Base-by-base conservation (phyloP, 2,113 vertebrate species). In the Scomber japonicus region DNA sequence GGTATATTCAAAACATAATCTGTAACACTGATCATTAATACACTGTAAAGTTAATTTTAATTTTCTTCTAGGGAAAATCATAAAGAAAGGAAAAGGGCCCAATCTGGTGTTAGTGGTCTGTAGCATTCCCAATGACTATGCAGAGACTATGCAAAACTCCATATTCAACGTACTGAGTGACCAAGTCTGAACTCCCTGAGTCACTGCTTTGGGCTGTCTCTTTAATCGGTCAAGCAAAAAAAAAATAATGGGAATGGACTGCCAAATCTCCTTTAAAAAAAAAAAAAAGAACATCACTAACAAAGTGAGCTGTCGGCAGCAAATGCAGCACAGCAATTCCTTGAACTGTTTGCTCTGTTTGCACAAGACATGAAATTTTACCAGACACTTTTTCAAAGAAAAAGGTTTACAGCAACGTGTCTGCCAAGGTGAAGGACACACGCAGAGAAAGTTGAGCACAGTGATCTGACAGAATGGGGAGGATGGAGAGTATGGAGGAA, bases 191-290 rank as follows among this genome's bases (percentile, higher is more conserved):
- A 78, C 64, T 72, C 57, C 60, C 74, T 31, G 30, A 67, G 69
- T 84, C 76, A 74, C 74, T 65, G 50, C 68, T 77, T 4, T 69
- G 21, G 30, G 66, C 70, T 80, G 63, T 79, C 75, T 74, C 76
- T 72, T 68, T 55, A 85, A 49, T 78, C n/a, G 49, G 73, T 80
- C 75, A 85, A 81, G 60, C 56, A 79, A 68, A 64, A 79, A 54
- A 54, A 81, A 71, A 72, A 72, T 80, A 81, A 76, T 74, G 31
- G 31, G 27, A 59, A 35, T 69, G 21, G 51, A 53, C 71, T 75
- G 57, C 31, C 77, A 85, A 67, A 81, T 67, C 27, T 75, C 53
- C 21, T 62, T 50, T 8, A 27, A 72, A 75, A 85, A 80, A 46
- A 53, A 60, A 17, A 24, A 46, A 53, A 60, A 17, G n/a, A 70